Conservation (phyloP, 2,113 vertebrate species). For the Chaetodon auriga region DNA sequence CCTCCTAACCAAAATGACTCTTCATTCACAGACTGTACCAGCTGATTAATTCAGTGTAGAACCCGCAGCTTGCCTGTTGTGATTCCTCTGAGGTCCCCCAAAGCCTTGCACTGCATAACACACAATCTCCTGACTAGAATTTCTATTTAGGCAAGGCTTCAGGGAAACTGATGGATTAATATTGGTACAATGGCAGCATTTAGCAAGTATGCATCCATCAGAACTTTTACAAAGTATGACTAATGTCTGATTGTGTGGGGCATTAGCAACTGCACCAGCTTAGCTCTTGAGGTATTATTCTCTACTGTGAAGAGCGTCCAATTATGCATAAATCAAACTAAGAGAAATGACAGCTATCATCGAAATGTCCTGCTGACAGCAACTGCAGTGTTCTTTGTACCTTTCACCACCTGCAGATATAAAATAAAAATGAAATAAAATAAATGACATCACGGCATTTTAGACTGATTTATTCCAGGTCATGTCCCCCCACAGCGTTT, state of each 20-base stretch:
- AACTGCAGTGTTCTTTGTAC: neutral
- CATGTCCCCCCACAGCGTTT: neutral
- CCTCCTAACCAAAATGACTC: constrained; percentile 43
- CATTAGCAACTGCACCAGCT: constrained; percentile 34
- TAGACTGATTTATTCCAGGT: constrained; percentile 53
- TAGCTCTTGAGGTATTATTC: constrained; percentile 37
- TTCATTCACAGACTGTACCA: constrained; percentile 67
- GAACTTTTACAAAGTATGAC: constrained; percentile 61
- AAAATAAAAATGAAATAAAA: constrained; percentile 32
- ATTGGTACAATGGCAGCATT: constrained; percentile 65
- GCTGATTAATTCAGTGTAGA: constrained; percentile 71
- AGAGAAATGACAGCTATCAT: constrained; percentile 32
- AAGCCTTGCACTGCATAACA: constrained; percentile 54
- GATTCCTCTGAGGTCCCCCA: constrained; percentile 72
- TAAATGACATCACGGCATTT: constrained; percentile 33
- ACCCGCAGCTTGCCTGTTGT: constrained; percentile 53
- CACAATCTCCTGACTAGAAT: constrained; percentile 56
- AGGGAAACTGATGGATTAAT: constrained; percentile 72
- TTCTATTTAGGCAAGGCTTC: constrained; percentile 63
- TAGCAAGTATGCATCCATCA: constrained; percentile 72
- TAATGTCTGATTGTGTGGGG: constrained; percentile 55
- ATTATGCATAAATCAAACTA: constrained; percentile 36
- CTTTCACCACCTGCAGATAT: constrained; percentile 26
- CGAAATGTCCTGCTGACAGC: constrained; percentile 34
- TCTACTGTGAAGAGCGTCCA: constrained; percentile 8